These are phyloP conservation scores for Cyrtodaria siliqua DNA, from an alignment of 2,888 invertebrate genomes.

Conservation along the genomic window DNA sequence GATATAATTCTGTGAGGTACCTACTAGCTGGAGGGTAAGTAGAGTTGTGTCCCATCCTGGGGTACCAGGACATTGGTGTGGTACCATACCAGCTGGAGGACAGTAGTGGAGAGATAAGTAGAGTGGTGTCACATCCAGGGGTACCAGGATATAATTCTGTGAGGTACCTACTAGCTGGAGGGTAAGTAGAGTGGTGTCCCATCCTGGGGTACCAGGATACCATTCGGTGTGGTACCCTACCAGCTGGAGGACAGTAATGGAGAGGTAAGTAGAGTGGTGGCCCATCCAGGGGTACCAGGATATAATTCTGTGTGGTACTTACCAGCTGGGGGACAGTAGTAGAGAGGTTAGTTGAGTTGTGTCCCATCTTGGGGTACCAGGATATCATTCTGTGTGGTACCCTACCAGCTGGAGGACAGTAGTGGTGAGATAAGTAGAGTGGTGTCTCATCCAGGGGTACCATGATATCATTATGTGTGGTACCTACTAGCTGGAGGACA, in stretches of 20 bases:
- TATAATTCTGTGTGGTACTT: conserved; percentile 94
- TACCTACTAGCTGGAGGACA: conserved; percentile 92
- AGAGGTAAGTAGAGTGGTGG: conserved; percentile 94
- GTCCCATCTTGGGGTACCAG: conserved; percentile 89
- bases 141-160: too few relatives aligned
- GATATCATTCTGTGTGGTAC: conserved; percentile 94
- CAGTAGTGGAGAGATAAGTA: too few relatives aligned
- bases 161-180: conserved; percentile 94
- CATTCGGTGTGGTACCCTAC: conserved; percentile 95
- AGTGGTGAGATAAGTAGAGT: too few relatives aligned
- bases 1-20: too few relatives aligned
- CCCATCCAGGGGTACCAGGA: conserved; percentile 89
- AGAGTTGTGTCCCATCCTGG: too few relatives aligned
- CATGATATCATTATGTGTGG: too few relatives aligned
- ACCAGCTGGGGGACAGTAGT: conserved; percentile 89
- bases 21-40: too few relatives aligned
- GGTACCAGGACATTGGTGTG: too few relatives aligned
- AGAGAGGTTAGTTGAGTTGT: conserved; percentile 90
- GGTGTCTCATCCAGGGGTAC: too few relatives aligned
- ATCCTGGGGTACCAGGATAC: too few relatives aligned
- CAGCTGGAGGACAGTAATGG: conserved; percentile 91
- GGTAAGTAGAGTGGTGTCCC: too few relatives aligned
- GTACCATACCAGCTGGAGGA: conserved; percentile 93
- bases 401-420: conserved; percentile 91
- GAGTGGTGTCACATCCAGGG: too few relatives aligned